Percentiles rank a stretch among this genome's conserved stretches.
These are phyloP conservation scores for Meleagris gallopavo DNA, from an alignment of 2,113 vertebrate genomes.

Conservation along the genomic window DNA sequence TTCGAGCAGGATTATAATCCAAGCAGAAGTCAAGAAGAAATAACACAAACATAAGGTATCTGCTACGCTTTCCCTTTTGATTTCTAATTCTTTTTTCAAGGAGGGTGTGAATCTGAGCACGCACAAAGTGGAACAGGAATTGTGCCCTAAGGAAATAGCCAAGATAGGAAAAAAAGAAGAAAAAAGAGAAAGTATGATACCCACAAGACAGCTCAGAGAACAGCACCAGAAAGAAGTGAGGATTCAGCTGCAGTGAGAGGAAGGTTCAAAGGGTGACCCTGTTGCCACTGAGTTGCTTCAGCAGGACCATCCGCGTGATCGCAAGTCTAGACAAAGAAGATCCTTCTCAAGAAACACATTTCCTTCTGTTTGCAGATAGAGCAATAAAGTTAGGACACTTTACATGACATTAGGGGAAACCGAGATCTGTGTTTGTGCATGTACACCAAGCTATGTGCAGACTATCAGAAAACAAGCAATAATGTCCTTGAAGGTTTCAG, in stretches of 20 bases:
- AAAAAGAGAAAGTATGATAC: neutral
- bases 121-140: accelerated
- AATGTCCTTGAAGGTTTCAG: neutral
- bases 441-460: neutral
- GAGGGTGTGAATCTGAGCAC: neutral
- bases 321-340: neutral
- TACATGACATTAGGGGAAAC: neutral
- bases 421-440: neutral
- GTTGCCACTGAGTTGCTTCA: neutral
- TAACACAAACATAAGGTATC: neutral
- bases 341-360: neutral
- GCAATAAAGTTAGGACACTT: neutral
- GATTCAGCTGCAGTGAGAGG: neutral
- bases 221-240: neutral
- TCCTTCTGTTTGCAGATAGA: neutral
- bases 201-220: neutral
- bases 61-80: neutral
- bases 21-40: neutral
- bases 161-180: neutral
- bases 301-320: neutral
- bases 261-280: neutral
- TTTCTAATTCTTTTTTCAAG: neutral
- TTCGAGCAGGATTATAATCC: neutral
- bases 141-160: neutral
- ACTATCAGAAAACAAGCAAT: neutral